Evolutionary conservation across 2,113 vertebrate species (phyloP).

Genomic region (Falcunculus frontatus): DNA sequence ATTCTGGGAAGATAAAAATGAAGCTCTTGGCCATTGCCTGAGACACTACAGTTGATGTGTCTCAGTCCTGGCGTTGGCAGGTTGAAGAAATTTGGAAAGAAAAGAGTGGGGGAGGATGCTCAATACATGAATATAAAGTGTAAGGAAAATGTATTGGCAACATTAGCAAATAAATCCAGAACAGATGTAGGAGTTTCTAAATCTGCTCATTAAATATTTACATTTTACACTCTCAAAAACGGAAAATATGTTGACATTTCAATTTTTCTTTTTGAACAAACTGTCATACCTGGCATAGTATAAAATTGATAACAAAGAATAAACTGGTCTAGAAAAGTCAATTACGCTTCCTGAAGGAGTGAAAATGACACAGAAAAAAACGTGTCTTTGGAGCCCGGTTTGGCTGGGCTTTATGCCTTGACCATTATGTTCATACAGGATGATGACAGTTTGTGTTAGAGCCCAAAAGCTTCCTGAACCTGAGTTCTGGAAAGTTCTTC

Average conservation of each 20-base stretch:
- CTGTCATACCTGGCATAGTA: not conserved
- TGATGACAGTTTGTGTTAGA: not conserved
- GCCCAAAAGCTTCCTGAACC: not conserved
- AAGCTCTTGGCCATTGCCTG: not conserved
- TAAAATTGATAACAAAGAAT: not conserved
- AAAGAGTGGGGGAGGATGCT: not conserved
- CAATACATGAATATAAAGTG: not conserved
- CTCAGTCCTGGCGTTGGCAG: not conserved
- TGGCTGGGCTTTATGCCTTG: not conserved
- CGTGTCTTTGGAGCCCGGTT: not conserved
- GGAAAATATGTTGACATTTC: not conserved
- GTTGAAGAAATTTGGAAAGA: not conserved
- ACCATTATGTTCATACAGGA: not conserved
- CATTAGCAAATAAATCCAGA: not conserved
- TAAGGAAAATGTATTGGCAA: not conserved
- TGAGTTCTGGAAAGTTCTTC: not conserved
- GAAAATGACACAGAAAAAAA: not conserved
- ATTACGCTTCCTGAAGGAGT: not conserved
- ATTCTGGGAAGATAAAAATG: not conserved
- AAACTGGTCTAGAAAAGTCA: not conserved
- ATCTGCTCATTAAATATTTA: constrained; percentile 10
- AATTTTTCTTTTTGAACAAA: not conserved
- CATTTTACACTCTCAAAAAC: not conserved
- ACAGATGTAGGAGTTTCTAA: not conserved
- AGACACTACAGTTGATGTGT: not conserved